Evolutionary conservation across 2,113 vertebrate species (phyloP), one percentile per base, ranked within the genome.

Genomic region (Entomyzon cyanotis): DNA sequence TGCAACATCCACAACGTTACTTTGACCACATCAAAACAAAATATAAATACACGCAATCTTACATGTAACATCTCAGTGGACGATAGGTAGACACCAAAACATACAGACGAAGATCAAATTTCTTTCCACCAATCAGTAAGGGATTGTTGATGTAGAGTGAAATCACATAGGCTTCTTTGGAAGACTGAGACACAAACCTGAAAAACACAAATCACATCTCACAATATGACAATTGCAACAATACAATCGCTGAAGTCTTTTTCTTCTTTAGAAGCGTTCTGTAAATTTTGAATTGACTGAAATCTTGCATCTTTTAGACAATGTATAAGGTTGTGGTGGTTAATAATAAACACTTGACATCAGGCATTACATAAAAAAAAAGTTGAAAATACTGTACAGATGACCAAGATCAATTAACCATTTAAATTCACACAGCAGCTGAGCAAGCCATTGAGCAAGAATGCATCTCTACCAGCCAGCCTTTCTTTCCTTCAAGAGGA

Each of bases 1-100:
- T 21, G 15, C 17, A 82, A 42, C 13, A 39, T 9, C 25, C 7
- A 2, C 33, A 76, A 9, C 19, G 2, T 37, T 37, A 33, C 47
- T 80, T 77, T 62, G 47, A 81, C 63, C 27, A 22, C 10, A 9
- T 10, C 35, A 17, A 11, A 92, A 62, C 27, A 64, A 70, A 88
- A 67, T 0, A 70, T 19, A 75, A 63, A 35, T 5, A 18, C 0
- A 5, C 8, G 17, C 18, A 28, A 2, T 22, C 99, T 98, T 94
- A 99, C 99, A 99, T 99, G 97, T 99, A 99, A 79, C 99, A 99
- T 82, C 99, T 99, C 71, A 99, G 98, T 0, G 99, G 99, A 35
- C 99, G 98, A 84, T 99, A 99, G 0, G 99, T 99, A 8, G 99
- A 99, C 50, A 99, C 99, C 63, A 99, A 96, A 25, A 99, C 99